These are phyloP conservation scores for Triops longicaudatus DNA, from an alignment of 1,140 invertebrate genomes.

Conservation along the genomic window DNA sequence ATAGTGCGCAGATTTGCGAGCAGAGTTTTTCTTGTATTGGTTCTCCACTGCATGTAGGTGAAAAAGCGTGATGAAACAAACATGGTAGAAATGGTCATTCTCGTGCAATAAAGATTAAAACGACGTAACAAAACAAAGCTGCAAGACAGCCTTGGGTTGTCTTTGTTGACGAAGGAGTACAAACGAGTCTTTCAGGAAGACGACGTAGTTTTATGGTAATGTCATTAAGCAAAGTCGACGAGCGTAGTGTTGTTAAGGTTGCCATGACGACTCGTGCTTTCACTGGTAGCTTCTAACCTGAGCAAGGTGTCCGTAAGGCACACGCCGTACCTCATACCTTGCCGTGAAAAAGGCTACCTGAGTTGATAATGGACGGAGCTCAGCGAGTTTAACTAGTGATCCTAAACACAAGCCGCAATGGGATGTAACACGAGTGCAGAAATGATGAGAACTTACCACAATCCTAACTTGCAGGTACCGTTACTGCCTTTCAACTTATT, in stretches of 20 bases:
- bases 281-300: neutral
- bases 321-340: neutral
- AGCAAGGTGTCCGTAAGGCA: neutral
- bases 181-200: neutral
- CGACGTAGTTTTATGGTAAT: neutral
- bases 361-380: constrained; percentile 11
- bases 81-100: too few species aligned
- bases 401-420: neutral
- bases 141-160: too few species aligned
- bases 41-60: too few species aligned
- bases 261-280: neutral
- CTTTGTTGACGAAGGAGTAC: neutral
- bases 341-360: neutral
- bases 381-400: neutral
- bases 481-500: neutral
- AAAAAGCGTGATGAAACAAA: too few species aligned
- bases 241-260: neutral
- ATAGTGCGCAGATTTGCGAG: too few species aligned
- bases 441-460: neutral
- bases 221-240: neutral
- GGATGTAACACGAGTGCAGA: constrained; percentile 1
- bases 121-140: too few species aligned
- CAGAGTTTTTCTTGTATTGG: too few species aligned
- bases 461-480: neutral
- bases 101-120: too few species aligned